phyloP scores from a whole-genome alignment of 2,888 invertebrate genomes.

The Coleophora flavipennella region DNA sequence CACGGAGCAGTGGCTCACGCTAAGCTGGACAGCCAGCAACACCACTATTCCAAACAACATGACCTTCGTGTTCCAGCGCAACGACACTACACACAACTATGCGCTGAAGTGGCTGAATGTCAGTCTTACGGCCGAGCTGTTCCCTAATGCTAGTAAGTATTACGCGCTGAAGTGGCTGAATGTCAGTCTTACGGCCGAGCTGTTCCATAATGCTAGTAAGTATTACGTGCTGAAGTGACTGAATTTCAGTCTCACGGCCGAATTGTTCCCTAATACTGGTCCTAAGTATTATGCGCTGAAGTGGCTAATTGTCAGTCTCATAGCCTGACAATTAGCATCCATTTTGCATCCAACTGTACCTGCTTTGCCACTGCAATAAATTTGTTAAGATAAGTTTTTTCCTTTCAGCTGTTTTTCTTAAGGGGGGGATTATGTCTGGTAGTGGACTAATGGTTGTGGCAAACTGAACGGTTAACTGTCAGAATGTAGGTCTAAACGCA shows the following conservation, averaged over 20 bases:
- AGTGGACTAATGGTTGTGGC: too few species aligned
- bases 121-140: constrained; percentile 44
- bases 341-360: too few species aligned
- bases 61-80: constrained; percentile 36
- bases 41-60: constrained; percentile 29
- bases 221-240: constrained; percentile 29
- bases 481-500: too few species aligned
- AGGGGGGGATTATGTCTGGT: too few species aligned
- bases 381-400: too few species aligned
- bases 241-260: constrained; percentile 37
- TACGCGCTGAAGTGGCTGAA: constrained; percentile 32
- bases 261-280: constrained; percentile 56
- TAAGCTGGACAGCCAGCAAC: constrained; percentile 29
- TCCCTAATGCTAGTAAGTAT: constrained; percentile 50
- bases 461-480: too few species aligned
- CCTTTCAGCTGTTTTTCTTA: too few species aligned
- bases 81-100: constrained; percentile 43
- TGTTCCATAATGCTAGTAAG: constrained; percentile 55
- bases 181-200: constrained; percentile 40
- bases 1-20: constrained; percentile 32
- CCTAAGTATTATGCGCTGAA: constrained; percentile 33
- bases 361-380: too few species aligned
- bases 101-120: constrained; percentile 39
- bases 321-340: too few species aligned
- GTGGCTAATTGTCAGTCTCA: constrained; percentile 39